Evolutionary conservation across 2,888 invertebrate species (phyloP).

Genomic region (Habrosyne pyritoides): DNA sequence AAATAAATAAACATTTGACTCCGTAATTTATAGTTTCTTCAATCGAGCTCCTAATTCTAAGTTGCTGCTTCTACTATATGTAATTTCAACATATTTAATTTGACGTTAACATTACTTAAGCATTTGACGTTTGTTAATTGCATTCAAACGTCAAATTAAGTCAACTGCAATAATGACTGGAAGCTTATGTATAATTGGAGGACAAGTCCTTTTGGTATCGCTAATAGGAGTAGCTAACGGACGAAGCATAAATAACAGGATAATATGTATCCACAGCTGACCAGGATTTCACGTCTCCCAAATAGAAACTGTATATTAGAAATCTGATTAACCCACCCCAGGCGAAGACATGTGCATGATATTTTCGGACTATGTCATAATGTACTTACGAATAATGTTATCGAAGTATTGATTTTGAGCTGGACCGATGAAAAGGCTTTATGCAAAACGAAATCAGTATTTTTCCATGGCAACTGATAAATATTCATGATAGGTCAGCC

Average conservation of each 20-base stretch:
- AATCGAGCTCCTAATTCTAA: background rate
- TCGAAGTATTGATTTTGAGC: constrained; percentile 45
- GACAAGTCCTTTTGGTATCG: background rate
- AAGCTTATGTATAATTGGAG: background rate
- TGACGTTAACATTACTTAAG: background rate
- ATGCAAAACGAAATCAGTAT: constrained; percentile 58
- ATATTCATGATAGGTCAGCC: constrained; percentile 68
- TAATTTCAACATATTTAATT: background rate
- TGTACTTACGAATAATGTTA: constrained; percentile 25
- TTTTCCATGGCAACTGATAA: constrained; percentile 70
- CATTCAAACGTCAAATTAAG: background rate
- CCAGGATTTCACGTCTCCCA: background rate
- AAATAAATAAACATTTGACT: background rate
- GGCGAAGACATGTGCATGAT: no score
- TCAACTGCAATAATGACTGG: background rate
- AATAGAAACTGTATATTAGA: no score
- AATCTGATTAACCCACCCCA: no score
- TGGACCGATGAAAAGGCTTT: constrained; percentile 24
- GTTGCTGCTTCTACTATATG: background rate
- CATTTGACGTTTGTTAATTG: background rate
- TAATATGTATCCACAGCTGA: background rate
- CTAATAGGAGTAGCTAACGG: constrained; percentile 16
- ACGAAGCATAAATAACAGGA: background rate
- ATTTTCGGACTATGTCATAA: constrained; percentile 6
- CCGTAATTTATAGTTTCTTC: background rate